Evolutionary conservation across 2,113 vertebrate species (phyloP).

Genomic region (Catharus fuscescens): DNA sequence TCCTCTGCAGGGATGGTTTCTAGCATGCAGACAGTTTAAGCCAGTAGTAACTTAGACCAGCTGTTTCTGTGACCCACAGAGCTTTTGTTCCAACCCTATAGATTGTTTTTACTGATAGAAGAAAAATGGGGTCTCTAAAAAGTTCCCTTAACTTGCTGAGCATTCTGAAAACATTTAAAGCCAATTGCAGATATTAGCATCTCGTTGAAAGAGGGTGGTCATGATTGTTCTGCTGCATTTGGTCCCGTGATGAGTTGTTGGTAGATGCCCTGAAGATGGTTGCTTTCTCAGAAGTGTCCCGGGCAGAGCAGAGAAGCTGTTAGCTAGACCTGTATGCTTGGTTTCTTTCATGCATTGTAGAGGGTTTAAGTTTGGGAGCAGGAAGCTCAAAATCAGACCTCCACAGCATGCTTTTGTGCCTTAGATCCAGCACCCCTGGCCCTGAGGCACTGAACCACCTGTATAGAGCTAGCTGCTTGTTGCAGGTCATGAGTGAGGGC

Average conservation of each 20-base stretch:
- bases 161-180: not conserved
- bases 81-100: not conserved
- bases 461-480: not conserved
- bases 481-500: rapidly evolving
- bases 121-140: not conserved
- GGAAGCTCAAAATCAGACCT: not conserved
- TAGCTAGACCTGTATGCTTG: not conserved
- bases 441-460: not conserved
- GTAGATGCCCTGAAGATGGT: not conserved
- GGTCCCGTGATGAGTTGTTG: not conserved
- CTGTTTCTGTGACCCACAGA: not conserved
- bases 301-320: not conserved
- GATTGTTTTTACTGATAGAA: not conserved
- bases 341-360: not conserved
- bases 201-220: not conserved
- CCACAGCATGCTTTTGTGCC: not conserved
- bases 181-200: not conserved
- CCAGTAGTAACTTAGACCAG: not conserved
- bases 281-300: not conserved
- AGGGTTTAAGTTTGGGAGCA: not conserved
- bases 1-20: not conserved
- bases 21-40: not conserved
- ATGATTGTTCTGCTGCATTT: not conserved
- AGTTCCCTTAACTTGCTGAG: not conserved
- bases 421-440: not conserved